A percentile compares a stretch with the other conserved stretches of the same genome.
Conservation (phyloP, 2,797 vertebrate species). For the Periophthalmus magnuspinnatus region DNA sequence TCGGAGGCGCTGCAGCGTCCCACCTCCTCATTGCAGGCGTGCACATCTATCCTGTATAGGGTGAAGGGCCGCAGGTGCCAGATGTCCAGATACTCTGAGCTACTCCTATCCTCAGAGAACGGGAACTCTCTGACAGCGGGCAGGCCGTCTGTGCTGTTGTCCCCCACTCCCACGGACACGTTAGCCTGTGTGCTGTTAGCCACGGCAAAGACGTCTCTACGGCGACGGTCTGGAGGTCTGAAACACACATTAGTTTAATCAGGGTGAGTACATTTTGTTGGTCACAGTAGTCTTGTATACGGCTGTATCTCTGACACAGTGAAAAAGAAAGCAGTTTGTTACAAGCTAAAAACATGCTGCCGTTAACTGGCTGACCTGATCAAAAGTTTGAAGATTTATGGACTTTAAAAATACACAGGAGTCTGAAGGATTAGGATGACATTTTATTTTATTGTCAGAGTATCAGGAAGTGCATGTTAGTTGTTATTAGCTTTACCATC, state of each 20-base stretch:
- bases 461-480: too few relatives aligned
- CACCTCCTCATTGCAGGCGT: slow-evolving; percentile 94
- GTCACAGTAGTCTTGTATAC: too few relatives aligned
- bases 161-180: slow-evolving; percentile 58
- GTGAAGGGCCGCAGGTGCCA: slow-evolving; percentile 90
- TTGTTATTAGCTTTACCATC: too few relatives aligned
- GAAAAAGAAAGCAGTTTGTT: too few relatives aligned
- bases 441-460: too few relatives aligned
- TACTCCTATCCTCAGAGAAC: slow-evolving; percentile 84
- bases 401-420: too few relatives aligned
- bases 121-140: slow-evolving; percentile 83
- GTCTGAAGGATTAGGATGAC: too few relatives aligned
- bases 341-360: too few relatives aligned
- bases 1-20: slow-evolving; percentile 90
- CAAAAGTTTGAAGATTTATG: too few relatives aligned
- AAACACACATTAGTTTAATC: neutral
- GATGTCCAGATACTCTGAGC: slow-evolving; percentile 86
- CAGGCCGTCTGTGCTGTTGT: slow-evolving; percentile 81
- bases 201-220: slow-evolving; percentile 84
- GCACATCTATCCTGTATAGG: slow-evolving; percentile 94
- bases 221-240: slow-evolving; percentile 84
- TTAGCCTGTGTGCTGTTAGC: slow-evolving; percentile 86
- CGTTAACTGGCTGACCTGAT: too few relatives aligned
- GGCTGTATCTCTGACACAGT: too few relatives aligned
- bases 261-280: neutral